Evolutionary conservation across 92 coral and sea anemone genomes (phyloP).

Genomic region (Pocillopora meandrina): DNA sequence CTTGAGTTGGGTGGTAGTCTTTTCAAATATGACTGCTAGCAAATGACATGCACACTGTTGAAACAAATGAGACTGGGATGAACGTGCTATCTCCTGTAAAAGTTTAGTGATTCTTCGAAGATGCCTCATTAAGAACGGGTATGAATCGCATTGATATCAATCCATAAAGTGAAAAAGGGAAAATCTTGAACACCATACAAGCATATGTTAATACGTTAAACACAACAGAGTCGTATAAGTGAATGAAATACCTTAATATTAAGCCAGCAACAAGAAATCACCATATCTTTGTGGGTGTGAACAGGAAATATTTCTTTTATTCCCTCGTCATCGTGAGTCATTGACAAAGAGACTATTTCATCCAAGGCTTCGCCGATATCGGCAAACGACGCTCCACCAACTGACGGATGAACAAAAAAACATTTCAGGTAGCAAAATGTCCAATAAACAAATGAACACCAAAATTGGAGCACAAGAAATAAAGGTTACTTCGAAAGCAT

Average conservation of each 20-base stretch:
- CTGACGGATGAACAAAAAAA: conserved; percentile 17
- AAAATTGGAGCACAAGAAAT: neutral
- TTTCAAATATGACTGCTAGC: conserved; percentile 40
- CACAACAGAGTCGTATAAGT: too few species aligned
- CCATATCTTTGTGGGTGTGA: conserved; percentile 58
- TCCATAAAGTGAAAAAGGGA: too few species aligned
- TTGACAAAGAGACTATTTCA: conserved; percentile 40
- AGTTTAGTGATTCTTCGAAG: neutral
- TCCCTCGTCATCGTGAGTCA: conserved; percentile 15
- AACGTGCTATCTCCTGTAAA: neutral
- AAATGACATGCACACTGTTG: conserved; percentile 51
- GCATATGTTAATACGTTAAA: neutral
- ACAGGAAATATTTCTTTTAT: conserved; percentile 8
- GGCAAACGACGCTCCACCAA: conserved; percentile 81
- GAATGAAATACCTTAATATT: conserved; percentile 53
- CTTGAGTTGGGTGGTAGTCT: neutral
- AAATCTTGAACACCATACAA: neutral
- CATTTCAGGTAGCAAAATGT: too few species aligned
- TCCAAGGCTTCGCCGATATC: conserved; percentile 76
- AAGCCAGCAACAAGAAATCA: conserved; percentile 77
- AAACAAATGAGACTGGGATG: neutral
- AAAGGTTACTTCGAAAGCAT: too few species aligned
- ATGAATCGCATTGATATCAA: too few species aligned
- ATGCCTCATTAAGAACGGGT: neutral
- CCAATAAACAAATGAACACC: neutral